phyloP scores from a whole-genome alignment of 2,797 vertebrate species.

The Sebastes aleutianus region DNA sequence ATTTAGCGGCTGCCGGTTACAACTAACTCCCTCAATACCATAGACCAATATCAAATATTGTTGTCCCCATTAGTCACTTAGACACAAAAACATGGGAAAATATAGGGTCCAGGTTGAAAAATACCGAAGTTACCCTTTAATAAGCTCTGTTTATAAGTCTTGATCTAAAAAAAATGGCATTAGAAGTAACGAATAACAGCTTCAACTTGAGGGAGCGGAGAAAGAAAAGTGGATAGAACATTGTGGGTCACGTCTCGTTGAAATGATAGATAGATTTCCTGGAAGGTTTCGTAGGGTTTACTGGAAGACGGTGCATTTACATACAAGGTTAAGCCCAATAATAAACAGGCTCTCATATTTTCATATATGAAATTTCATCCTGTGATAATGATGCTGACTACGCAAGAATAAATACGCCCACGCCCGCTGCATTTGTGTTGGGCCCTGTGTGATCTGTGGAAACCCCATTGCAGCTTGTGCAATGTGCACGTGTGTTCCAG shows the following conservation, averaged over 20 bases:
- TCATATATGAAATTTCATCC: neutral
- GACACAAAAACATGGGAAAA: too few relatives aligned
- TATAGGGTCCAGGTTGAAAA: too few relatives aligned
- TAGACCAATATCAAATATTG: too few relatives aligned
- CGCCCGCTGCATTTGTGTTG: neutral
- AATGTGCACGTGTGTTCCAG: neutral
- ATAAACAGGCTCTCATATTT: neutral
- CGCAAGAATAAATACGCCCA: neutral
- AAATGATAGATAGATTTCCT: neutral
- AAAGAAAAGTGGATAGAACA: neutral
- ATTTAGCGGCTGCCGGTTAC: too few relatives aligned
- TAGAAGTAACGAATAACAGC: neutral
- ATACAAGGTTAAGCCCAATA: neutral
- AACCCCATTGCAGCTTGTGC: slow-evolving; percentile 1
- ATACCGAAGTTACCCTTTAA: too few relatives aligned
- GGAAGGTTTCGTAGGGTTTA: neutral
- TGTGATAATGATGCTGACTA: slow-evolving; percentile 11
- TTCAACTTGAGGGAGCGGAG: neutral
- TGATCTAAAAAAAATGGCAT: neutral
- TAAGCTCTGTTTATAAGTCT: neutral
- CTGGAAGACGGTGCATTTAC: neutral
- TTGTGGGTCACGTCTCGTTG: neutral
- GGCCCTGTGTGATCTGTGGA: slow-evolving; percentile 3
- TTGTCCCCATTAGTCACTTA: too few relatives aligned
- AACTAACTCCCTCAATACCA: too few relatives aligned